Base-by-base conservation (phyloP, 2,888 invertebrate genomes). In the Synanthedon tipuliformis region DNA sequence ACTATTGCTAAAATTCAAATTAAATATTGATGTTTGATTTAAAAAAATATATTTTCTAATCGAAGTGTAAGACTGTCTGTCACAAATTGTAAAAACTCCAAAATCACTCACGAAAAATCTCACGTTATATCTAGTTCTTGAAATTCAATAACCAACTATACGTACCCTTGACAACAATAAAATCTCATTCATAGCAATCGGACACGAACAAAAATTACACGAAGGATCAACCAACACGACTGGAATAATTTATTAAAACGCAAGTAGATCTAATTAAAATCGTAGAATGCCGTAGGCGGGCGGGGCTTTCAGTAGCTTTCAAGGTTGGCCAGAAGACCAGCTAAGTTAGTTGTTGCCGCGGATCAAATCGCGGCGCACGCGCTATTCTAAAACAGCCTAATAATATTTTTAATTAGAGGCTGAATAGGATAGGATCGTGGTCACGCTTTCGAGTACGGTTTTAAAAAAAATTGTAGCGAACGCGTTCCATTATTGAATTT, bases 261-360 rank as follows among this genome's bases (percentile, higher is more conserved):
- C 50, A 51, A 55, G 52, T 57, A 58, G 58, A 59, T 57, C 58
- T 56, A 61, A 60, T 61, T 62, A 60, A 57, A 56, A 57, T 57
- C 56, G 59, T 66, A 64, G 74, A 69, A 71, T 72, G 72, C 65
- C 58, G 67, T 60, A 70, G 71, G 70, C 72, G 70, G 73, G 69
- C 64, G 70, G 70, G 70, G 73, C 78, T 79, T 79, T 78, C 79
- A 78, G 76, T 51, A 83, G 78, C 75, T 75, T 82, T 81, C 81
- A 78, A 81, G 84, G 82, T 71, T 78, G 63, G 70, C 61, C 62
- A 61, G 66, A 65, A 65, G 59, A 60, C 61, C 62, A 63, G 53
- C 56, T 50, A 52, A 59, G 59, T 68, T 68, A 85, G 86, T 84
- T 69, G 70, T 65, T 69, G 71, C 64, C 73, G 80, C 71, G 78